Evolutionary conservation across 2,797 vertebrate genomes (phyloP), one percentile per base, ranked within the genome.

Genomic region (Taenioides sp.): DNA sequence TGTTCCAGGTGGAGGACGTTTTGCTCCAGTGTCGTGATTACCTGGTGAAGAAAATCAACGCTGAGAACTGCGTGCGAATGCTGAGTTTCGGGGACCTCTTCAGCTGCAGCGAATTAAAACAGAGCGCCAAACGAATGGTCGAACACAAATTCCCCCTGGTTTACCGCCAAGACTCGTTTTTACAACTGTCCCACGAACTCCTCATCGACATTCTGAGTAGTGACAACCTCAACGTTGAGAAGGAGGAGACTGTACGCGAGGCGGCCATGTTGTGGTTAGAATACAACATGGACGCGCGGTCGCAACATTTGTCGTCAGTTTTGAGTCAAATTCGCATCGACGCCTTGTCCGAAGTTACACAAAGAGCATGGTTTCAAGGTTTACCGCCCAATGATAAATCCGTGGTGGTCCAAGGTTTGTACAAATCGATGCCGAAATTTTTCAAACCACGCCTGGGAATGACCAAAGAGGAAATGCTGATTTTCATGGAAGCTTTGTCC

Each of bases 381-480:
- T 93, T 99, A 71, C 98, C 97, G 0, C 97, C 97, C 17, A 99
- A 99, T 0, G 98, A 99, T 83, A 99, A 99, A 83, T 99, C 98
- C 0, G 98, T 99, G 70, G 98, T 99, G 84, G 98, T 99, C 65
- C 98, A 99, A 90, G 98, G 98, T 59, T 94, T 99, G 28, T 99
- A 99, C 90, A 99, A 99, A 89, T 99, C 98, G 0, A 99, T 99
- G 98, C 98, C 98, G 80, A 99, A 98, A 91, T 99, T 98, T 85
- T 99, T 99, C 92, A 99, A 99, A 79, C 98, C 98, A 1, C 92
- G 98, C 31, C 91, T 99, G 28, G 98, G 98, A 73, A 99, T 99
- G 98, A 99, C 98, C 47, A 99, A 99, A 93, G 98, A 99, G 87
- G 98, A 99, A 87, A 99, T 99, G 98, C 95, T 99, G 67, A 98